Evolutionary conservation across 1,140 invertebrate species (phyloP), one percentile per base, ranked within the genome.

Genomic region (Pissodes strobi): DNA sequence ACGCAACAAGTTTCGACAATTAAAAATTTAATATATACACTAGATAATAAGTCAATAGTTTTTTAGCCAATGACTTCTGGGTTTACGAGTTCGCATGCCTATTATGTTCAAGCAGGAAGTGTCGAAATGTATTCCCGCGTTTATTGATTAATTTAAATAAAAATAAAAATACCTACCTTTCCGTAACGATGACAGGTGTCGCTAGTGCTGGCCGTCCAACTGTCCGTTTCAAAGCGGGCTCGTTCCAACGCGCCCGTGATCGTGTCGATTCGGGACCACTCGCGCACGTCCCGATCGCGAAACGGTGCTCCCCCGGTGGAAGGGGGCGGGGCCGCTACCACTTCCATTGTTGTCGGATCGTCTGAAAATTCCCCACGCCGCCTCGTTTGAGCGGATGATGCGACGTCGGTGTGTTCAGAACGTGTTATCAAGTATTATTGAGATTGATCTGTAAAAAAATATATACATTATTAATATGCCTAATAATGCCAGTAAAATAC

Each of bases 221-320:
- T 79, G 66, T 81, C 81, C 19, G 80, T 83, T 69, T 84, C 82
- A 2, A 82, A 72, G 22, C 82, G 70, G 9, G 82, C 82, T 64
- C 79, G 73, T 72, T 84, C 82, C 55, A 84, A 67, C 65, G 82
- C 81, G 15, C 82, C 82, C n/a, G 80, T 83, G 62, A 84, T 72
- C 53, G 76, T 74, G 68, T 84, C 82, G 45, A 83, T 75, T 49
- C 79, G 71, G 48, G 81, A 82, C 83, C 82, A 84, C 69, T 84
- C 82, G 66, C 77, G 76, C 45, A 83, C 81, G 72, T 84, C 80
- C 69, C 80, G 80, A 67, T 80, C 80, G 59, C 80, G 78, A 66
- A 81, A 79, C 3, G 82, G 79, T 25, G 75, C 76, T 22, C 72
- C 72, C 41, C 76, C 72, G 10, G 70, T 75, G 19, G 72, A 60